Percentiles rank a stretch among this genome's conserved stretches.
phyloP scores from a whole-genome alignment of 2,888 invertebrate genomes.

The Eueremaeus valkanovi region DNA sequence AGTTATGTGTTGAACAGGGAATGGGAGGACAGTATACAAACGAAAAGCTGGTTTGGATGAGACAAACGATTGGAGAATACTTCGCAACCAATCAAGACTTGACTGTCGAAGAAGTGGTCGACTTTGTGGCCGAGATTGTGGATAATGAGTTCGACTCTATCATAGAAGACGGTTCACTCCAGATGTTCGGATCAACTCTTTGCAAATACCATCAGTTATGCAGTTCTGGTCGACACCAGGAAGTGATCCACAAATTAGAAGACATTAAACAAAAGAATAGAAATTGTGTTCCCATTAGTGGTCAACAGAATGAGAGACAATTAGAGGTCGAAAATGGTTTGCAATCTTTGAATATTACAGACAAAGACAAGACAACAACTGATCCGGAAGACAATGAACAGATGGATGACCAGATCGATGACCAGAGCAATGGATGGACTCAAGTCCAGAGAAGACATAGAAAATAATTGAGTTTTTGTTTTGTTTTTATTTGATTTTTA shows the following conservation, averaged over 20 bases:
- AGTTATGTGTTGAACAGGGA: constrained; percentile 38
- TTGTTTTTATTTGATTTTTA: background rate
- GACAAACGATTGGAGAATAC: constrained; percentile 3
- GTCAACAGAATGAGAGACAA: background rate
- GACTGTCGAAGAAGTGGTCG: constrained; percentile 22
- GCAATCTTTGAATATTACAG: background rate
- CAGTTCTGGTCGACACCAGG: background rate
- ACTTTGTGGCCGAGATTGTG: constrained; percentile 38
- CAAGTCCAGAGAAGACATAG: constrained; percentile 25
- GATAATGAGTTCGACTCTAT: constrained; percentile 43
- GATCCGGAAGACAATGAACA: background rate
- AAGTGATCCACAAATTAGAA: constrained; percentile 24
- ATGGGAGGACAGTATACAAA: constrained; percentile 39
- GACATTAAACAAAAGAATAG: background rate
- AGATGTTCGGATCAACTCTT: constrained; percentile 24
- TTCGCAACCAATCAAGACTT: constrained; percentile 8
- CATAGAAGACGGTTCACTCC: constrained; percentile 40
- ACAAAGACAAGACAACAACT: background rate
- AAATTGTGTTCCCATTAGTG: background rate
- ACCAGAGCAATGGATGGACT: constrained; percentile 34
- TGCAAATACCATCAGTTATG: constrained; percentile 27
- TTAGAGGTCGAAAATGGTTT: background rate
- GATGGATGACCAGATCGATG: background rate
- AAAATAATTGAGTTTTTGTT: background rate
- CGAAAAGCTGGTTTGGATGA: constrained; percentile 40